A percentile compares a stretch with the other conserved stretches of the same genome.
Conservation (phyloP, 2,113 vertebrate species). For the Guaruba guarouba region DNA sequence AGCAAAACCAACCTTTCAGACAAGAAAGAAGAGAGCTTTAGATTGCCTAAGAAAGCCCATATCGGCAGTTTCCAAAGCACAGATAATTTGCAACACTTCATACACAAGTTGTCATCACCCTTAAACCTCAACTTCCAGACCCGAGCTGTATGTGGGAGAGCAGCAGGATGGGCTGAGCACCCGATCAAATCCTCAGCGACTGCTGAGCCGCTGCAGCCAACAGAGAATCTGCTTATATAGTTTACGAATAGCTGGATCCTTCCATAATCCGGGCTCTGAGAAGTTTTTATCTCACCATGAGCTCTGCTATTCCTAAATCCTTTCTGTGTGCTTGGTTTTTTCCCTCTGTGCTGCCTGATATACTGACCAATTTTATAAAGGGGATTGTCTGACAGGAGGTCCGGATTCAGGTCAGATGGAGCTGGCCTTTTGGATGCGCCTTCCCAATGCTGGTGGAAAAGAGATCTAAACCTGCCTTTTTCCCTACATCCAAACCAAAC, state of each 20-base stretch:
- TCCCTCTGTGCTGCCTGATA: slow-evolving; percentile 1
- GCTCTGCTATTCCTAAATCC: slow-evolving; percentile 31
- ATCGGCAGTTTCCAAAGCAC: not conserved
- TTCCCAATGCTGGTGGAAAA: not conserved
- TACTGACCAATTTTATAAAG: slow-evolving; percentile 16
- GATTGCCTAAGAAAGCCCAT: not conserved
- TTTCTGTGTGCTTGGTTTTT: not conserved
- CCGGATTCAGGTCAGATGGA: not conserved
- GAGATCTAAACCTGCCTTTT: not conserved
- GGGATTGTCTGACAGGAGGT: not conserved
- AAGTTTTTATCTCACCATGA: slow-evolving; percentile 51
- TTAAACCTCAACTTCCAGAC: not conserved
- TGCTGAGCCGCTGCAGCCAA: not conserved
- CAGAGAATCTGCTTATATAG: slow-evolving; percentile 48
- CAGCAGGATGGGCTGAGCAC: not conserved
- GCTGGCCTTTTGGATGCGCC: not conserved
- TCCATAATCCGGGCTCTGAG: slow-evolving; percentile 46
- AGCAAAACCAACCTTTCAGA: not conserved
- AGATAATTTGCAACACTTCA: not conserved
- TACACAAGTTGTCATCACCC: not conserved
- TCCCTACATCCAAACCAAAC: not conserved
- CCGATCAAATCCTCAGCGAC: not conserved
- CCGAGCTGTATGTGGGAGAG: not conserved
- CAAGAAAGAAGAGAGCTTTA: not conserved
- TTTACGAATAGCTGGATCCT: slow-evolving; percentile 48